A percentile compares a stretch with the other conserved stretches of the same genome.
phyloP scores from a whole-genome alignment of 2,113 vertebrate species.

The Tetrao urogallus region DNA sequence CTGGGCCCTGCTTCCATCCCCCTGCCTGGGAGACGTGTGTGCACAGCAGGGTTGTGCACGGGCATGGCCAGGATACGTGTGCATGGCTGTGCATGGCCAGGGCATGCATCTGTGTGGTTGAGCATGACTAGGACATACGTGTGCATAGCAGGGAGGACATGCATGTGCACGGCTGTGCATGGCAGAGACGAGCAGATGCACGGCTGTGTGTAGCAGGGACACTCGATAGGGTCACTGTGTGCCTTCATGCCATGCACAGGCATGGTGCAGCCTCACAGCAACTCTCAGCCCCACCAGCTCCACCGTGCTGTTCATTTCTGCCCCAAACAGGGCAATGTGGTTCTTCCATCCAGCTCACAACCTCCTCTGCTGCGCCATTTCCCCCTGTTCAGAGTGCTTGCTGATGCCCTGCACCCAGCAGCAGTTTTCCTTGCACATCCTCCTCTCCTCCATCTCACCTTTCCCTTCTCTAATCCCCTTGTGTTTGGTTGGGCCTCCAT shows the following conservation, averaged over 20 bases:
- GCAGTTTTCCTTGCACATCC: neutral
- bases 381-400: accelerated
- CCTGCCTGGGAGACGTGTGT: neutral
- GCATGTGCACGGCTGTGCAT: too few relatives aligned
- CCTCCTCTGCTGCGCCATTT: accelerated
- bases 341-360: neutral
- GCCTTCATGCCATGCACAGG: accelerated
- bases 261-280: neutral
- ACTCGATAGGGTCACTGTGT: accelerated
- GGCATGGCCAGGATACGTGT: accelerated
- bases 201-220: neutral
- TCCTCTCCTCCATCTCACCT: neutral
- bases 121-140: accelerated
- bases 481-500: neutral
- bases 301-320: neutral
- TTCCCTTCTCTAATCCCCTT: neutral
- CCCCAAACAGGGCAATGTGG: accelerated
- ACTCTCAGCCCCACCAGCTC: neutral
- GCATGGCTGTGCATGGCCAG: accelerated
- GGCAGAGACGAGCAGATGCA: accelerated
- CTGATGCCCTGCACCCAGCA: neutral
- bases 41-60: accelerated
- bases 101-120: accelerated
- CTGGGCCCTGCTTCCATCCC: neutral
- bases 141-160: accelerated